Evolutionary conservation across 2,797 vertebrate genomes (phyloP).

Genomic region (Gila robusta): DNA sequence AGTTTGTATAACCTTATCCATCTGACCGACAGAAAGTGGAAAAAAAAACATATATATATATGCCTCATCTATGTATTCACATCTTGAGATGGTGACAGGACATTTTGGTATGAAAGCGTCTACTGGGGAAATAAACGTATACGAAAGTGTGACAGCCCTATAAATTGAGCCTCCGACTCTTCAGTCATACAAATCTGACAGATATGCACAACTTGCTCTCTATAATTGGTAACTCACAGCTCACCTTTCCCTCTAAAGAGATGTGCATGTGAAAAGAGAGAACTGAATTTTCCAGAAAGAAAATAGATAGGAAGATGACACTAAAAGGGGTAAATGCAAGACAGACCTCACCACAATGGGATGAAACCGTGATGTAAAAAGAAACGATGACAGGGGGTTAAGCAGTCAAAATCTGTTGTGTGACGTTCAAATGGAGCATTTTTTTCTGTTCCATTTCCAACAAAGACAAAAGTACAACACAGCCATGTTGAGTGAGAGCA

Average conservation of each 20-base stretch:
- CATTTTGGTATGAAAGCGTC: slow-evolving; percentile 26
- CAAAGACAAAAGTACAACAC: slow-evolving; percentile 13
- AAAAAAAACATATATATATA: not conserved
- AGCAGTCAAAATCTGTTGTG: slow-evolving; percentile 23
- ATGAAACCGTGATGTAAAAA: slow-evolving; percentile 10
- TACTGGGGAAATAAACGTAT: slow-evolving; percentile 28
- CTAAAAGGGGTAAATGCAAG: slow-evolving; percentile 34
- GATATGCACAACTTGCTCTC: slow-evolving; percentile 25
- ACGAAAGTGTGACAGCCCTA: slow-evolving; percentile 25
- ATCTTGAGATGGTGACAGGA: slow-evolving; percentile 4
- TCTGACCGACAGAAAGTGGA: not conserved
- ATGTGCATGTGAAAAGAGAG: not conserved
- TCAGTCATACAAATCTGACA: slow-evolving; percentile 33
- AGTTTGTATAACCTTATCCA: slow-evolving; percentile 24
- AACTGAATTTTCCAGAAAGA: slow-evolving; percentile 29
- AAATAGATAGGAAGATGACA: slow-evolving; percentile 16
- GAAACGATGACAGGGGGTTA: slow-evolving; percentile 15
- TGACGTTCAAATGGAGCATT: not conserved
- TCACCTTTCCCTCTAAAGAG: slow-evolving; percentile 11
- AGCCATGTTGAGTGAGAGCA: not conserved
- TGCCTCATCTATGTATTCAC: not conserved
- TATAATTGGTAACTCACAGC: slow-evolving; percentile 27
- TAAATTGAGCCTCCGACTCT: slow-evolving; percentile 24
- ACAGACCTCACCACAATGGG: slow-evolving; percentile 10
- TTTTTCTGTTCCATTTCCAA: slow-evolving; percentile 26